phyloP scores from a whole-genome alignment of 2,113 vertebrate species.

The Platichthys stellatus region DNA sequence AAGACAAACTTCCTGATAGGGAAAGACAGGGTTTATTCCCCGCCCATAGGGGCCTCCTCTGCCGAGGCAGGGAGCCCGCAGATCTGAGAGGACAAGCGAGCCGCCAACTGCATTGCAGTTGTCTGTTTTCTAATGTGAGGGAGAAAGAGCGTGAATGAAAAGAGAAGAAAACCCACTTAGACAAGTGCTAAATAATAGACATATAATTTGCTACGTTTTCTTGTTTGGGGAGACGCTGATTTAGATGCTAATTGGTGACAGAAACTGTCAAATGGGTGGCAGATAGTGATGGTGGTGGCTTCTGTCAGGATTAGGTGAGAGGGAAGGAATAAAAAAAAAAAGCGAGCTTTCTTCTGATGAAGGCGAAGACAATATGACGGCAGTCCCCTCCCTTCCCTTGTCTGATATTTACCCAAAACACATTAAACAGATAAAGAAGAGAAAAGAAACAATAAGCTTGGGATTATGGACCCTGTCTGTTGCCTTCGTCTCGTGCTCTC shows the following conservation, averaged over 20 bases:
- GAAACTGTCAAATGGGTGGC: conserved; percentile 99
- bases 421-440: conserved; percentile 92
- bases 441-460: conserved; percentile 85
- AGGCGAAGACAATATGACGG: conserved; percentile 85
- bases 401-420: conserved; percentile 93
- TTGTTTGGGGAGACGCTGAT: conserved; percentile 97
- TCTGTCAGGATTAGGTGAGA: conserved; percentile 94
- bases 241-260: conserved; percentile 99
- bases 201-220: conserved; percentile 82
- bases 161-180: conserved; percentile 69
- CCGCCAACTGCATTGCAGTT: conserved; percentile 82
- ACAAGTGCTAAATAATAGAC: conserved; percentile 82
- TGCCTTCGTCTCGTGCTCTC: conserved; percentile 40
- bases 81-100: conserved; percentile 75
- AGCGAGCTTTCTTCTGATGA: conserved; percentile 87
- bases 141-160: conserved; percentile 56
- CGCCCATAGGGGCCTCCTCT: conserved; percentile 86
- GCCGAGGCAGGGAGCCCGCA: conserved; percentile 63
- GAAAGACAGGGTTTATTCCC: conserved; percentile 89
- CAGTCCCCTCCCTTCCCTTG: conserved; percentile 84
- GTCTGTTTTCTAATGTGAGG: conserved; percentile 85
- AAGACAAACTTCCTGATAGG: conserved; percentile 93
- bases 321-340: conserved; percentile 54
- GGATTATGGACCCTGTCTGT: conserved; percentile 86
- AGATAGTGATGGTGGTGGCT: conserved; percentile 91